Percentiles rank a stretch among this genome's conserved stretches.
Conservation (phyloP, 2,113 vertebrate genomes). For the Sander vitreus region DNA sequence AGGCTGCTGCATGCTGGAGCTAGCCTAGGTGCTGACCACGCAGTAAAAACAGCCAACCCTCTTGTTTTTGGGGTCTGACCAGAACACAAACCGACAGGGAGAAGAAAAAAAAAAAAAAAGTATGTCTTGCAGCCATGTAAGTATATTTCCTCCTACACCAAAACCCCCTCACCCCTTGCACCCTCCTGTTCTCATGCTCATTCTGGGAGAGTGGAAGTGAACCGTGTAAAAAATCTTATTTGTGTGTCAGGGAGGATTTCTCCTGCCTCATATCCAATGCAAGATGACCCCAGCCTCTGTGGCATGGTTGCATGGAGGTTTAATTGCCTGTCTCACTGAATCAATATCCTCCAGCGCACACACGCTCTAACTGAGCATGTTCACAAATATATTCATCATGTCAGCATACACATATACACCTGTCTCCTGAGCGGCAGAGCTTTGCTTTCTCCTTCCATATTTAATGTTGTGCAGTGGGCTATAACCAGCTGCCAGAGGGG, state of each 20-base stretch:
- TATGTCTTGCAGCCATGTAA: slow-evolving; percentile 34
- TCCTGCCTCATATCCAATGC: slow-evolving; percentile 28
- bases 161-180: background rate
- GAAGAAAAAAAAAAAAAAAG: background rate
- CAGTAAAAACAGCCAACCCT: slow-evolving; percentile 49
- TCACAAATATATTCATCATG: slow-evolving; percentile 13
- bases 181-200: background rate
- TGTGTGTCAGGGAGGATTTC: slow-evolving; percentile 29
- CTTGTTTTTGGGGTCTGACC: slow-evolving; percentile 32
- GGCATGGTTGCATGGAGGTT: slow-evolving; percentile 19
- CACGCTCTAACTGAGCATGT: background rate
- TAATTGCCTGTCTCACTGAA: slow-evolving; percentile 53
- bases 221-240: slow-evolving; percentile 38
- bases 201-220: slow-evolving; percentile 20
- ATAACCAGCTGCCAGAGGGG: background rate
- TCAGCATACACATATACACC: slow-evolving; percentile 6
- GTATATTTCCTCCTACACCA: background rate
- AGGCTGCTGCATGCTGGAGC: slow-evolving; percentile 13
- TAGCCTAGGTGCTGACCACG: slow-evolving; percentile 40
- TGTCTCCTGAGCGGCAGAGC: background rate
- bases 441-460: slow-evolving; percentile 1
- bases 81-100: slow-evolving; percentile 32
- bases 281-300: slow-evolving; percentile 8
- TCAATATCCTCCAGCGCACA: slow-evolving; percentile 33
- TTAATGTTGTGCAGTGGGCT: slow-evolving; percentile 10